Percentiles rank a stretch among this genome's conserved stretches.
These are phyloP conservation scores for Percopsis omiscomaycus DNA, from an alignment of 2,797 vertebrate species.

Conservation along the genomic window DNA sequence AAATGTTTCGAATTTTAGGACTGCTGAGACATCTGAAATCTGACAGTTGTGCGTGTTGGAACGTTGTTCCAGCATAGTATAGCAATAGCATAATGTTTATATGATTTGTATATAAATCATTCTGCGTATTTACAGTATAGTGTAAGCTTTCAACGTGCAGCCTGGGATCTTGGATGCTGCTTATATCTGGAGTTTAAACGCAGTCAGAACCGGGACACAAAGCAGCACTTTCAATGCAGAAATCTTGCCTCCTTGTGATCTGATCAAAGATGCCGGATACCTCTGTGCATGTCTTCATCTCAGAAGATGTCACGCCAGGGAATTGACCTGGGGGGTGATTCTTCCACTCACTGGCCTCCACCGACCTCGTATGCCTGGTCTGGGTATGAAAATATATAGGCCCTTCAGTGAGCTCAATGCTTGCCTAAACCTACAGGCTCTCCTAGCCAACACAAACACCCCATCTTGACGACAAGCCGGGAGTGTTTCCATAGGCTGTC, in stretches of 20 bases:
- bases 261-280: slow-evolving; percentile 24
- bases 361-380: slow-evolving; percentile 4
- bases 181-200: slow-evolving; percentile 45
- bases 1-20: slow-evolving; percentile 38
- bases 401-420: slow-evolving; percentile 19
- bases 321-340: slow-evolving; percentile 25
- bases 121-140: slow-evolving; percentile 57
- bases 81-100: slow-evolving; percentile 28
- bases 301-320: slow-evolving; percentile 30
- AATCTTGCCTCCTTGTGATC: slow-evolving; percentile 17
- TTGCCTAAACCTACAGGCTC: slow-evolving; percentile 26
- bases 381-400: slow-evolving; percentile 24
- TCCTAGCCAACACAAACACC: slow-evolving; percentile 67
- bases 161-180: slow-evolving; percentile 13
- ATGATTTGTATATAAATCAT: slow-evolving; percentile 44
- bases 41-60: slow-evolving; percentile 43
- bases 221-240: slow-evolving; percentile 27
- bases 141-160: slow-evolving; percentile 45
- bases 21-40: slow-evolving; percentile 38
- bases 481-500: slow-evolving; percentile 49
- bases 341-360: slow-evolving; percentile 33
- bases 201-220: slow-evolving; percentile 23
- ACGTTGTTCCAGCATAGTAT: slow-evolving; percentile 27
- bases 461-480: slow-evolving; percentile 44
- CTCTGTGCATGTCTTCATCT: slow-evolving; percentile 8